phyloP scores from a whole-genome alignment of 2,113 vertebrate genomes.

The Falco punctatus region DNA sequence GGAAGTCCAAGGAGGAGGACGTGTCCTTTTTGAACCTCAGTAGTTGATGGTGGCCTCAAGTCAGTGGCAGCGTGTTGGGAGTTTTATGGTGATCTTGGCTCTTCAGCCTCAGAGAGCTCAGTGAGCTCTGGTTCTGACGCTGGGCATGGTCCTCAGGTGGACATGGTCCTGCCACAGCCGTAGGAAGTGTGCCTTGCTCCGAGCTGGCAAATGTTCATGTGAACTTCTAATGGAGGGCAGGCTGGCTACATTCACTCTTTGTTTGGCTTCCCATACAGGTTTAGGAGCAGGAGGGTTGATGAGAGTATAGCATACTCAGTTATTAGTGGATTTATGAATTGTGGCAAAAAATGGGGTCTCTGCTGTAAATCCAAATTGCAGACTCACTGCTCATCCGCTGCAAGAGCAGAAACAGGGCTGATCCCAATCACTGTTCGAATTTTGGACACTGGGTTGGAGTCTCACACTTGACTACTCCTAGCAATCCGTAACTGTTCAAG shows the following conservation, averaged over 20 bases:
- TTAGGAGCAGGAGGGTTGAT: neutral
- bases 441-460: neutral
- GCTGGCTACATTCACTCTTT: neutral
- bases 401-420: neutral
- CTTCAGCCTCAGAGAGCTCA: neutral
- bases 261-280: neutral
- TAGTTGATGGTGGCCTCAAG: neutral
- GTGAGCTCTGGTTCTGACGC: neutral
- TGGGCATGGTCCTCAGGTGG: neutral
- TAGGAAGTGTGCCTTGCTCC: neutral
- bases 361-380: neutral
- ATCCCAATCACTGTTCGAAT: neutral
- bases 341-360: neutral
- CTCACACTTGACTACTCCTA: neutral
- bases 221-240: neutral
- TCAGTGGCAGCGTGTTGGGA: neutral
- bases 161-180: fast-evolving
- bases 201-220: neutral
- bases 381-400: neutral
- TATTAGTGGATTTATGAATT: neutral
- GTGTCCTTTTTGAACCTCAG: neutral
- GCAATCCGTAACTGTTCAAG: too few species aligned
- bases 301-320: too few species aligned
- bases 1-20: neutral
- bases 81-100: neutral